phyloP scores from a whole-genome alignment of 2,888 invertebrate species.

The Bombylius major region DNA sequence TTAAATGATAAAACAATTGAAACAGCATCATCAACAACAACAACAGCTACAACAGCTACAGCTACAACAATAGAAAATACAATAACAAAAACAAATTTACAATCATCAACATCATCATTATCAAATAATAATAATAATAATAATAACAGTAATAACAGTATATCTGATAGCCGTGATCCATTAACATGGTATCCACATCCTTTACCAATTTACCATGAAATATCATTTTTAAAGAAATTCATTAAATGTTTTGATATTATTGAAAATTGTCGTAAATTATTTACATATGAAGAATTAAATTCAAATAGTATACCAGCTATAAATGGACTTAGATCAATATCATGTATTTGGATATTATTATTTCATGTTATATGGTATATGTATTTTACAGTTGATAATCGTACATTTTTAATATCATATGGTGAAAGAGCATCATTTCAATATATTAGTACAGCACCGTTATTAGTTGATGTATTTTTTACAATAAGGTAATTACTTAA shows the following conservation, averaged over 20 bases:
- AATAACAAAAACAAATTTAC: background rate
- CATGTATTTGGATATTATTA: slow-evolving; percentile 34
- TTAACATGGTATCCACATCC: slow-evolving; percentile 4
- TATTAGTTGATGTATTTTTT: slow-evolving; percentile 35
- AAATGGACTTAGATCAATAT: slow-evolving; percentile 33
- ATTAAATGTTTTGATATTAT: slow-evolving; percentile 31
- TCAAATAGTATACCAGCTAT: slow-evolving; percentile 31
- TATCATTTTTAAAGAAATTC: slow-evolving; percentile 14
- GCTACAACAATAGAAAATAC: background rate
- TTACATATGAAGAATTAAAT: slow-evolving; percentile 20
- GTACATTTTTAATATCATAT: slow-evolving; percentile 30
- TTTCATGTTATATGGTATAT: slow-evolving; percentile 37
- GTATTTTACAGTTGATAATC: slow-evolving; percentile 35
- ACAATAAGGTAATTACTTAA: slow-evolving; percentile 29
- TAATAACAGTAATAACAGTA: background rate
- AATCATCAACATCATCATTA: too few species aligned
- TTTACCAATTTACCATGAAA: background rate
- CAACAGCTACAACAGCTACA: background rate
- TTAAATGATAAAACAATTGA: background rate
- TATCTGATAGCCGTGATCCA: background rate
- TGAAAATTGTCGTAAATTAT: slow-evolving; percentile 26
- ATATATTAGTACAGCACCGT: slow-evolving; percentile 33
- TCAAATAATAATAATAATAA: too few species aligned
- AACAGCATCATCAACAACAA: background rate
- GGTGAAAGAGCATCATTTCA: slow-evolving; percentile 32